Base-by-base conservation (phyloP, 1,140 invertebrate genomes). In the Drosophila kohkoa region DNA sequence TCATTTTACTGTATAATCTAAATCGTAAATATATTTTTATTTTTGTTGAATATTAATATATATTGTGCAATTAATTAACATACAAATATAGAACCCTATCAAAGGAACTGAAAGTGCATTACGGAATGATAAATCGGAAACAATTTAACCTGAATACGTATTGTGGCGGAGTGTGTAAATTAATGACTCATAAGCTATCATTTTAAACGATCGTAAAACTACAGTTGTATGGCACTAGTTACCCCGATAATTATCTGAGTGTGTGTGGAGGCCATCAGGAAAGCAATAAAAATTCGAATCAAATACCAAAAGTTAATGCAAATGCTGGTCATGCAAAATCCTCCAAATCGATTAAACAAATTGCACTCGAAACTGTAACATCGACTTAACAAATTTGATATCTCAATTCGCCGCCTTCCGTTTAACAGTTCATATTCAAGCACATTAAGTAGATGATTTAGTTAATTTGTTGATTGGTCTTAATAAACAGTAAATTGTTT, bases 261-360 rank as follows among this genome's bases (percentile, higher is more conserved):
- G 46, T 46, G 65, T 69, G 41, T 43, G 46, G 54, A 77, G 76
- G 76, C 13, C 72, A 71, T 75, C 76, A 69, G 76, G 76, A 78
- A 75, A 52, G 60, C 38, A 38, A 65, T 41, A 73, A 62, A 62
- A 43, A 58, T 13, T 5, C 49, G 51, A 66, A 62, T 73, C 38
- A 62, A 67, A 20, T 55, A 46, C 72, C 63, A 76, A 68, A 81
- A 75, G 6, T 25, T 41, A 81, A 81, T 75, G 70, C 65, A 75
- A 75, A 80, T 78, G 46, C 20, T 66, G 45, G 6, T 35, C 48
- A 46, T 45, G 32, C 52, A 20, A 55, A 55, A 55, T 16, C 54
- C 45, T 73, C 16, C 13, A 66, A 63, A 68, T 62, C 6, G 35
- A 45, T 43, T 16, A 15, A 25, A 35, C 28, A 54, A 16, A 35